Evolutionary conservation across 2,797 vertebrate species (phyloP).

Genomic region (Scomberomorus guttatus): DNA sequence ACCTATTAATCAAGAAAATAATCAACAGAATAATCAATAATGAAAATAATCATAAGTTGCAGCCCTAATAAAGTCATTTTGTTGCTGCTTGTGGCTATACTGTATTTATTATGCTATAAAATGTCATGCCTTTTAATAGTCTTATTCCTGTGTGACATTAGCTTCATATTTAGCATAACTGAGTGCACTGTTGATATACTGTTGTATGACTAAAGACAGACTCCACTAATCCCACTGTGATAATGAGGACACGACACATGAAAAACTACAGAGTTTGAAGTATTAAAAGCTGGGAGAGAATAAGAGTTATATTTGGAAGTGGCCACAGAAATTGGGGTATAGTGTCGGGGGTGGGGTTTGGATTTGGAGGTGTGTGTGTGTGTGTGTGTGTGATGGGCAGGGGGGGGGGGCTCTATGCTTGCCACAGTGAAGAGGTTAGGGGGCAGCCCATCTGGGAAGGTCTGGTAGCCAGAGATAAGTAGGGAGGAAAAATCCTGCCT

Average conservation of each 20-base stretch:
- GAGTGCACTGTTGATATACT: neutral
- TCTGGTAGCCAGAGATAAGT: constrained; percentile 83
- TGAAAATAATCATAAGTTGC: no score
- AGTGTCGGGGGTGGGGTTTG: constrained; percentile 36
- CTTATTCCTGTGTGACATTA: neutral
- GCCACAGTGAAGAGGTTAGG: constrained; percentile 66
- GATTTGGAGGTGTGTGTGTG: constrained; percentile 35
- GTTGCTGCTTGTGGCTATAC: neutral
- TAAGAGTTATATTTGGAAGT: constrained; percentile 46
- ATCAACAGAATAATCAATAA: no score
- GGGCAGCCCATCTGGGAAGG: constrained; percentile 75
- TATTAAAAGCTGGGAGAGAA: constrained; percentile 8
- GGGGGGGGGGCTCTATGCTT: constrained; percentile 34
- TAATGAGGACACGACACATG: constrained; percentile 24
- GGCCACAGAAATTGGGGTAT: constrained; percentile 34
- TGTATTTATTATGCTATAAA: constrained; percentile 1
- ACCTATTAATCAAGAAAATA: no score
- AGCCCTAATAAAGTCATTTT: neutral
- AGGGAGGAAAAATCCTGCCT: constrained; percentile 62
- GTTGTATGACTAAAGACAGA: neutral
- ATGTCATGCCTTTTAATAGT: neutral
- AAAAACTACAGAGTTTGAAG: constrained; percentile 11
- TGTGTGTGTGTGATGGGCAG: neutral
- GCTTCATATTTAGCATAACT: constrained; percentile 1
- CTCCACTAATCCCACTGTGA: neutral